Evolutionary conservation across 1,140 invertebrate genomes (phyloP).

Genomic region (Ctenoplectra terminalis): DNA sequence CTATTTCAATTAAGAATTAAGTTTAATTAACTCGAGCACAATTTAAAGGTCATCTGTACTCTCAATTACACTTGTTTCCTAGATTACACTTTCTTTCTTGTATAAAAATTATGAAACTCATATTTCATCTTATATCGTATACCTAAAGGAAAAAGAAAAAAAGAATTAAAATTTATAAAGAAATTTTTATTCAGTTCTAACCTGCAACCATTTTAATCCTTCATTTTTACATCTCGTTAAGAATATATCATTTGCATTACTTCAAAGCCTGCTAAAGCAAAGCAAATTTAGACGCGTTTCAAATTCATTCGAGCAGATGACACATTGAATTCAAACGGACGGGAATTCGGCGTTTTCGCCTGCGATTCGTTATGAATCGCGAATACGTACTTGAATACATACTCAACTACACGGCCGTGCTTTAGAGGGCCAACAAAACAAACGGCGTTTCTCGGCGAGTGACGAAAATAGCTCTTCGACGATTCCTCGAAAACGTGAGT

Average conservation of each 20-base stretch:
- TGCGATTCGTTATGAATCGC: constrained; percentile 2
- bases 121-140: too few relatives aligned
- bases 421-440: constrained; percentile 10
- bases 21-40: too few relatives aligned
- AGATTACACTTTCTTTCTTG: too few relatives aligned
- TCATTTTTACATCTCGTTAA: too few relatives aligned
- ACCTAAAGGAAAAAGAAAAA: too few relatives aligned
- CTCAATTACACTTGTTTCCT: too few relatives aligned
- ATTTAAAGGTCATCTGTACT: too few relatives aligned
- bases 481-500: constrained; percentile 23
- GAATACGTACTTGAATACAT: not conserved
- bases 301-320: not conserved
- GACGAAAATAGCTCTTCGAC: constrained; percentile 38
- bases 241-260: not conserved
- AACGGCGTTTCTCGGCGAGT: not conserved
- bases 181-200: too few relatives aligned
- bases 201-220: too few relatives aligned
- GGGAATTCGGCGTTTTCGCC: not conserved
- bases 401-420: not conserved
- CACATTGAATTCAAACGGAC: not conserved
- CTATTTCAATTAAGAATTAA: too few relatives aligned
- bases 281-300: not conserved
- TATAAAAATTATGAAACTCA: too few relatives aligned
- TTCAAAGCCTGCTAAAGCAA: not conserved
- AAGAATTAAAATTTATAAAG: too few relatives aligned